Evolutionary conservation across 1,140 invertebrate species (phyloP).

Genomic region (Drosophila arawakana): DNA sequence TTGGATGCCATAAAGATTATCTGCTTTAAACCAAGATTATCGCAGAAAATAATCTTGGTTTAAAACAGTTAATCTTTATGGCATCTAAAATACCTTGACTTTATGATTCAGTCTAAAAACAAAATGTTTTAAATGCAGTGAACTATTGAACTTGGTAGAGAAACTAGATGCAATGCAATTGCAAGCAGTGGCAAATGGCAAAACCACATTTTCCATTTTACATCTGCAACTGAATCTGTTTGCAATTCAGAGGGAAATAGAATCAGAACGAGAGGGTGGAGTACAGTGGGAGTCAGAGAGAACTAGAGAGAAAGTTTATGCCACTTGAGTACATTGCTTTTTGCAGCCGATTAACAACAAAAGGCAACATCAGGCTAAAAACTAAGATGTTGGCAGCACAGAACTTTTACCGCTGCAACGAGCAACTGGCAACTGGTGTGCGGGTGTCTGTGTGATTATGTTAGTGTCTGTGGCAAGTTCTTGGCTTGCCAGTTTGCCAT

Average conservation of each 20-base stretch:
- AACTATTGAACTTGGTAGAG: conserved; percentile 21
- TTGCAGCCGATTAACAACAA: conserved; percentile 75
- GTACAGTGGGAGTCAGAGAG: too few species aligned
- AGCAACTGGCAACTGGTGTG: conserved; percentile 1
- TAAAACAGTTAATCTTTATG: conserved; percentile 4
- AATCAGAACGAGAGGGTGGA: not conserved
- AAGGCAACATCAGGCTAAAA: conserved; percentile 39
- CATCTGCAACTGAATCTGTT: conserved; percentile 46
- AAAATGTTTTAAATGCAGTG: not conserved
- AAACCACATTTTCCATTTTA: conserved; percentile 24
- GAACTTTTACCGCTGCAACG: conserved; percentile 6
- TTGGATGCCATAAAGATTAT: too few species aligned
- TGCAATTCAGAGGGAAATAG: conserved; percentile 51
- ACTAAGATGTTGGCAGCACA: conserved; percentile 45
- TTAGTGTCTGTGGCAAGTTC: conserved; percentile 28
- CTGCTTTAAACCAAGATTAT: too few species aligned
- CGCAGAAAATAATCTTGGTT: too few species aligned
- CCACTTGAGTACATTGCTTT: conserved; percentile 75
- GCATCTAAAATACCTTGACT: conserved; percentile 9
- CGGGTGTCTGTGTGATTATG: not conserved
- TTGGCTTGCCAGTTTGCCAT: conserved; percentile 35
- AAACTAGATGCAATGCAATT: conserved; percentile 4
- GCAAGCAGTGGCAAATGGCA: conserved; percentile 5
- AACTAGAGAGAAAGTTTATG: conserved; percentile 48
- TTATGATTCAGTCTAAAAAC: not conserved